These are phyloP conservation scores for Luperina testacea DNA, from an alignment of 2,888 invertebrate species.

Conservation along the genomic window DNA sequence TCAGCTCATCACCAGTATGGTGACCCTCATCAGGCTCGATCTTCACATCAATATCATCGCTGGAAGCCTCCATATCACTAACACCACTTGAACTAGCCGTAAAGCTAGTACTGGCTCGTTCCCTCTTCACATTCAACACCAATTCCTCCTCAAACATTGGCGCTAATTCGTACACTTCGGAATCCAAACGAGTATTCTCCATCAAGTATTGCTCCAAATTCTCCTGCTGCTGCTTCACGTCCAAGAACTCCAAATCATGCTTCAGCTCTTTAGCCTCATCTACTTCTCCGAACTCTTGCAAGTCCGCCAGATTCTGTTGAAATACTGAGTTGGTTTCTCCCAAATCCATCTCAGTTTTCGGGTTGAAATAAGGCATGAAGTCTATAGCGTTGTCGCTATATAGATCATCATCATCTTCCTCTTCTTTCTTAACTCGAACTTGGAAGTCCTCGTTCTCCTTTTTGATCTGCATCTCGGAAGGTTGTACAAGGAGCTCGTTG, in stretches of 20 bases:
- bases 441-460: constrained; percentile 76
- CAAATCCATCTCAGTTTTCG: constrained; percentile 79
- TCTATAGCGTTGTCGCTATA: constrained; percentile 87
- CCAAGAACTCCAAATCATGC: constrained; percentile 84
- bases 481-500: constrained; percentile 82
- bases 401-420: constrained; percentile 78
- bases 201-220: constrained; percentile 84
- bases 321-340: constrained; percentile 86
- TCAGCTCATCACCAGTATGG: constrained; percentile 87
- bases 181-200: constrained; percentile 85
- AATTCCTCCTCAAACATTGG: constrained; percentile 86
- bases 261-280: constrained; percentile 82
- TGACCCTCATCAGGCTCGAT: constrained; percentile 86
- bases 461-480: constrained; percentile 85
- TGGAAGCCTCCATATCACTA: constrained; percentile 85
- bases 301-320: constrained; percentile 90
- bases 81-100: constrained; percentile 88
- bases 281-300: constrained; percentile 88
- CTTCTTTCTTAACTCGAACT: constrained; percentile 81
- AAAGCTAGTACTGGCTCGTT: constrained; percentile 88
- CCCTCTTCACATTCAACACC: constrained; percentile 84
- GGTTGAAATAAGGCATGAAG: constrained; percentile 84
- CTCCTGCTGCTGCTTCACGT: constrained; percentile 83
- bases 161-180: constrained; percentile 81
- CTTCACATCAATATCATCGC: constrained; percentile 81